Evolutionary conservation across 2,113 vertebrate genomes (phyloP), one percentile per base, ranked within the genome.

Genomic region (Manacus vitellinus): DNA sequence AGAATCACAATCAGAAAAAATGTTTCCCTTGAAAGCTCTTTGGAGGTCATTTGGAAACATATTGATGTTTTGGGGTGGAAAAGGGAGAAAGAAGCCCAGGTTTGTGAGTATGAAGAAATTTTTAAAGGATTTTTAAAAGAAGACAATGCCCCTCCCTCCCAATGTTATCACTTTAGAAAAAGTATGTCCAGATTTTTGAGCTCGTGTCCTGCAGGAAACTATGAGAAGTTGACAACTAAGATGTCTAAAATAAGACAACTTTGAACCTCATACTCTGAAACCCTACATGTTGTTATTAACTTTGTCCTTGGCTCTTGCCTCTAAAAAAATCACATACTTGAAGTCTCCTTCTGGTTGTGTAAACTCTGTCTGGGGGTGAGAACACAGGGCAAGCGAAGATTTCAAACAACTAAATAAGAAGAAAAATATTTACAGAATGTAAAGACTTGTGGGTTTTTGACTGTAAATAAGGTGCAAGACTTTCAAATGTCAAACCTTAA

Each of bases 391-490:
- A 84, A 89, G 17, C 1, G 1, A 92, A 55, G 43, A 66, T 86
- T 92, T 92, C 59, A 86, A 93, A 86, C 41, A 86, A 59, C 47
- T 77, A 83, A 92, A 66, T 41, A 59, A 52, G 51, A 95, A 80
- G 24, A 67, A 86, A 95, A 95, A 77, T 79, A 95, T 95, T 94
- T 94, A 88, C 43, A 62, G n/a, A 71, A 71, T 55, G 51, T 41
- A 76, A 66, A 86, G 20, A 18, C 23, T 41, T 74, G 43, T 51
- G 59, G 46, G 9, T 77, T 72, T 89, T 62, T 74, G 46, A 51
- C 33, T 61, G 21, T 83, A 95, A 94, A 93, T 92, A 93, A 51
- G 74, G 43, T 39, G 14, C 0, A 1, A 84, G 46, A 28, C 6
- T 63, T 94, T 92, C 10, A 86, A 94, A 96, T 91, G 39, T 77